Evolutionary conservation across 2,113 vertebrate genomes (phyloP).

Genomic region (Paracanthobrama guichenoti): DNA sequence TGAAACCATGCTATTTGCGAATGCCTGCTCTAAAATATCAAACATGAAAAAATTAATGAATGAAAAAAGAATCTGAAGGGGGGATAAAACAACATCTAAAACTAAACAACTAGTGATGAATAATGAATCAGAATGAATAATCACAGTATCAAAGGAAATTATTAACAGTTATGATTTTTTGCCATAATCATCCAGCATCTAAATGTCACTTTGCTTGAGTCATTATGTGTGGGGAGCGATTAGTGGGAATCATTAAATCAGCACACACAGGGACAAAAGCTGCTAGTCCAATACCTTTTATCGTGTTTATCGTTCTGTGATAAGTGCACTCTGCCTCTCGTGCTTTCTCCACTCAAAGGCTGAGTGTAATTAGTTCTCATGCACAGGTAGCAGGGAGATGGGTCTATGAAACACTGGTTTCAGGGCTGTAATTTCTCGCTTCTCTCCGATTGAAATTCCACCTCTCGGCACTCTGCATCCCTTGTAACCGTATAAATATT

Average conservation of each 20-base stretch:
- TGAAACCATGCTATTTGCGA: too few species aligned
- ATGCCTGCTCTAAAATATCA: too few species aligned
- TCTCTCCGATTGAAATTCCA: slow-evolving; percentile 67
- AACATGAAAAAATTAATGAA: background rate
- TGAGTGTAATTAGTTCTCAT: slow-evolving; percentile 45
- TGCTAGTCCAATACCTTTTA: slow-evolving; percentile 43
- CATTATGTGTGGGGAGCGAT: background rate
- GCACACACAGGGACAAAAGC: slow-evolving; percentile 38
- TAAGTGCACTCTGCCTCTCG: slow-evolving; percentile 31
- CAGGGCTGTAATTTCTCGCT: slow-evolving; percentile 64
- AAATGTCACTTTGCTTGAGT: background rate
- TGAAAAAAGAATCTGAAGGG: background rate
- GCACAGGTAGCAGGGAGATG: slow-evolving; percentile 25
- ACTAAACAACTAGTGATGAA: background rate
- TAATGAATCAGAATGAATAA: background rate
- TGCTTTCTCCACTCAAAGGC: background rate
- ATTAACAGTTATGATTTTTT: background rate
- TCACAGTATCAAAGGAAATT: background rate
- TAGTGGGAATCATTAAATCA: slow-evolving; percentile 31
- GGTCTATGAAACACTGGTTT: slow-evolving; percentile 60
- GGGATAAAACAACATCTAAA: background rate
- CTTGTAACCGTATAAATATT: slow-evolving; percentile 72
- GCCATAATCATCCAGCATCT: background rate
- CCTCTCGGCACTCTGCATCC: slow-evolving; percentile 63
- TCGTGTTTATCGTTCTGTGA: slow-evolving; percentile 28